phyloP scores from a whole-genome alignment of 2,888 invertebrate genomes.

The Athetis lepigone region DNA sequence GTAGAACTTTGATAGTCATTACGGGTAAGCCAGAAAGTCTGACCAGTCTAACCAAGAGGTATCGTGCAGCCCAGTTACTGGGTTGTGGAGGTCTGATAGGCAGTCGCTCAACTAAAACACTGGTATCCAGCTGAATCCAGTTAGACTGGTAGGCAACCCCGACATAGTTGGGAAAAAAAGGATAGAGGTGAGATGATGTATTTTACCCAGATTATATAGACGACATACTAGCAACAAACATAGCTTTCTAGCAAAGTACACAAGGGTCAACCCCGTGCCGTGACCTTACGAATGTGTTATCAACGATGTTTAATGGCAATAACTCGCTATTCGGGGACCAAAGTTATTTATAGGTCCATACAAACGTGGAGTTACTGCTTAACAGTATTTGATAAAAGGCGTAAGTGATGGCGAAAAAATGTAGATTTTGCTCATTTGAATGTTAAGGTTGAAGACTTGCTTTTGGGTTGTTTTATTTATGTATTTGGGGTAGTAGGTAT shows the following conservation, averaged over 20 bases:
- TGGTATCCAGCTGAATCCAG: no score
- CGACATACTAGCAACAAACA: conserved; percentile 30
- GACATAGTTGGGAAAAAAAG: no score
- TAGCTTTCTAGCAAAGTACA: conserved; percentile 31
- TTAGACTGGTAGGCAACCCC: no score
- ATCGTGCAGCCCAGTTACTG: no score
- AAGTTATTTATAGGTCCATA: conserved; percentile 9
- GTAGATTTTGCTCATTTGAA: conserved; percentile 16
- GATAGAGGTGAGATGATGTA: no score
- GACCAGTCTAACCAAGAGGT: no score
- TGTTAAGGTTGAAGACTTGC: neutral
- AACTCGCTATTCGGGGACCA: conserved; percentile 5
- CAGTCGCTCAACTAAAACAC: no score
- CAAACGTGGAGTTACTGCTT: neutral
- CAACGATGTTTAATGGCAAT: conserved; percentile 4
- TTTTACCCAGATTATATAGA: conserved; percentile 23
- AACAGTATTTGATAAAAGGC: conserved; percentile 7
- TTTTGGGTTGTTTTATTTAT: neutral
- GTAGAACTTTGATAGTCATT: no score
- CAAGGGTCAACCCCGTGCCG: conserved; percentile 3
- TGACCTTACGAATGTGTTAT: conserved; percentile 37
- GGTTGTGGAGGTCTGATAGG: no score
- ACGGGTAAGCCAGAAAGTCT: no score
- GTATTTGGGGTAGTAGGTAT: no score
- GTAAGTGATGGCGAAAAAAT: conserved; percentile 1